Evolutionary conservation across 2,797 vertebrate genomes (phyloP), one percentile per base, ranked within the genome.

Genomic region (Acrossocheilus wenchowensis): DNA sequence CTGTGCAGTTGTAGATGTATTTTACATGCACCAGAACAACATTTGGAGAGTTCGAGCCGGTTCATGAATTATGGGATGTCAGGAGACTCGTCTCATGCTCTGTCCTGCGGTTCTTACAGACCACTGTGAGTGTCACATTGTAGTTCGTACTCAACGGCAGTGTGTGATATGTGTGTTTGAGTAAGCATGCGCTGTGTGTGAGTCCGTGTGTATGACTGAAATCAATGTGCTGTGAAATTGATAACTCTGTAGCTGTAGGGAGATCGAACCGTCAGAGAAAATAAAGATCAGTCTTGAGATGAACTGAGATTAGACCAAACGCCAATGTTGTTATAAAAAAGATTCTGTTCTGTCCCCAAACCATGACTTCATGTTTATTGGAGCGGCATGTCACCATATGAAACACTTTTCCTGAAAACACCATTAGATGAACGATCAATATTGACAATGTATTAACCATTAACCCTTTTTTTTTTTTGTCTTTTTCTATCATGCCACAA

Each of bases 151-250:
- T 66, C 43, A 11, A 45, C 15, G 15, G 14, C 30, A 19, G 30
- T 81, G 43, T 21, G 2, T n/a, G 43, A 36, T 26, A 26, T 14
- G 57, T 62, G n/a, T 62, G 52, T 75, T 36, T 68, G 57, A 43
- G 57, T 52, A 26, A 41, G 48, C 43, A 21, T 43, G 43, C 17
- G 52, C 21, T 78, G 48, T 23, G 66, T 54, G n/a, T 5, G 21
- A 30, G 60, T 68, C 9, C 2, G 82, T 68, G 74, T 78, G 85
- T 86, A 60, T 80, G 68, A 57, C 48, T 66, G 57, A 92, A 92
- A 92, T 93, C 92, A 90, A 92, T 93, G 87, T 68, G 36, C 34
- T 81, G 83, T 89, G 86, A 89, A 94, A 93, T 92, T 92, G 88
- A 90, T 92, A 87, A 88, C 89, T 88, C 90, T 90, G 90, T 87